phyloP scores from a whole-genome alignment of 2,113 vertebrate genomes.

The Muntiacus reevesi region DNA sequence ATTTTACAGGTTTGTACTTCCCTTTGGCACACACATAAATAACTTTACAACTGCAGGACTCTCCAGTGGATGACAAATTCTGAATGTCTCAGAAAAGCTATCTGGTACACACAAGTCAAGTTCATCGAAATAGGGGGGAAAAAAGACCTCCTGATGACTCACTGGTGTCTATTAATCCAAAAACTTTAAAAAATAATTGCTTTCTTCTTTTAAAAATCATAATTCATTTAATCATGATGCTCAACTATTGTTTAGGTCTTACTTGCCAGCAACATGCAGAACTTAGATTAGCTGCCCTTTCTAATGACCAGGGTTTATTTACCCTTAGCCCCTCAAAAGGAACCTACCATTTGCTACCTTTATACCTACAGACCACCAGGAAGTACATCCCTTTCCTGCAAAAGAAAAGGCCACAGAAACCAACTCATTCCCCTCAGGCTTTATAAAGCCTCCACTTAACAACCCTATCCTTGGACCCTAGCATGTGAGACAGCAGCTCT shows the following conservation, averaged over 20 bases:
- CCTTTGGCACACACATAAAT: background rate
- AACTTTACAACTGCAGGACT: background rate
- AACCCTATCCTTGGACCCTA: background rate
- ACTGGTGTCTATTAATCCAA: background rate
- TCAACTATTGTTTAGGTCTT: background rate
- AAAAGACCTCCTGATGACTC: background rate
- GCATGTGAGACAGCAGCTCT: background rate
- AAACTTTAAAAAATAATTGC: background rate
- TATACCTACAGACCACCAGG: background rate
- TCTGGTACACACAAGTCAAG: background rate
- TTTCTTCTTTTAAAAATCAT: background rate
- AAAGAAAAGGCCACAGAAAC: background rate
- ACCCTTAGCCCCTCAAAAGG: background rate
- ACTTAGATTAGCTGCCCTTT: background rate
- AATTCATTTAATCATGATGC: background rate
- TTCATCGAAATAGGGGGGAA: background rate
- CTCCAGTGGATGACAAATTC: background rate
- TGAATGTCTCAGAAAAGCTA: background rate
- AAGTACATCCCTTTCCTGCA: background rate
- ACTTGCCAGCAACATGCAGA: background rate
- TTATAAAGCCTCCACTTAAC: background rate
- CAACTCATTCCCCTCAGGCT: background rate
- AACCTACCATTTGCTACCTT: background rate
- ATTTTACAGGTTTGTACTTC: background rate
- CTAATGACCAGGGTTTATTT: background rate